Conservation (phyloP, 2,113 vertebrate species). For the Rana temporaria region DNA sequence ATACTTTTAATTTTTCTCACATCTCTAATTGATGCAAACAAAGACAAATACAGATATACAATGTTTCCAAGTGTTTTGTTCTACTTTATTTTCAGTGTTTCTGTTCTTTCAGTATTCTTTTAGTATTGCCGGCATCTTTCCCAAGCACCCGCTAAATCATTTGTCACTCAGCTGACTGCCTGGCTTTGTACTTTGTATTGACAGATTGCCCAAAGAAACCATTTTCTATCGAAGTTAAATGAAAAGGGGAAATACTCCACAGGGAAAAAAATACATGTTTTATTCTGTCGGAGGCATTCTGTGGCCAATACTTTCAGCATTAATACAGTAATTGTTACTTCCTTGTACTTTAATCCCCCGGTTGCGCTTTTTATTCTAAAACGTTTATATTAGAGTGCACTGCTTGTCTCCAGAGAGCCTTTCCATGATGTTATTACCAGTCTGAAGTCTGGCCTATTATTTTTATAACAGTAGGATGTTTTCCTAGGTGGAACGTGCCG, state of each 20-base stretch:
- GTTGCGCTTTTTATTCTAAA: constrained; percentile 24
- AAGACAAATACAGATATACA: too few species aligned
- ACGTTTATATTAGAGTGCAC: neutral
- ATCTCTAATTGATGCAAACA: too few species aligned
- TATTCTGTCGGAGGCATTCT: neutral
- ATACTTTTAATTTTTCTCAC: too few species aligned
- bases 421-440: neutral
- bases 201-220: neutral
- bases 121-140: neutral
- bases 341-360: constrained; percentile 7
- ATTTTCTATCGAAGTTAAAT: neutral
- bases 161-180: neutral
- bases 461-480: neutral
- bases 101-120: neutral
- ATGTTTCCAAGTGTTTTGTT: neutral
- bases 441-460: neutral
- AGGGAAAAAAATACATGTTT: neutral
- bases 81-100: neutral
- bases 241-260: constrained; percentile 15
- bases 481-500: neutral
- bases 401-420: neutral
- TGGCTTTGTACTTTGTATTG: neutral
- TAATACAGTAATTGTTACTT: constrained; percentile 32
- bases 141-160: neutral
- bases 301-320: neutral